These are phyloP conservation scores for Myocastor coypus DNA, from an alignment of 2,113 vertebrate genomes.

Conservation along the genomic window DNA sequence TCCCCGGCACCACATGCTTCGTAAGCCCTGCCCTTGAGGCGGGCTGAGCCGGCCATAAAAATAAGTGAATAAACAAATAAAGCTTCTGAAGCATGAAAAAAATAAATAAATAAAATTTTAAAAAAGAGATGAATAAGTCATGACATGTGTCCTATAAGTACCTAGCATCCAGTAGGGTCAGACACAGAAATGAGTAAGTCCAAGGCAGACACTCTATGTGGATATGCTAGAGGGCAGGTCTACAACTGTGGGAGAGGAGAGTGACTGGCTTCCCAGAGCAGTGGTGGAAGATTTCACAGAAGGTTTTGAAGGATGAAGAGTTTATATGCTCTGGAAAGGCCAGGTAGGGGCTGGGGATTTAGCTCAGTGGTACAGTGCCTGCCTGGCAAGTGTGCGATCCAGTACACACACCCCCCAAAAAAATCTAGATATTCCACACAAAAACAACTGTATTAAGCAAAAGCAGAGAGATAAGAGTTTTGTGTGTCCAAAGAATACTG, in stretches of 20 bases:
- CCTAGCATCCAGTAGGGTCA: neutral
- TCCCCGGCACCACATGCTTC: too few relatives aligned
- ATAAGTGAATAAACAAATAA: too few relatives aligned
- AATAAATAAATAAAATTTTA: too few relatives aligned
- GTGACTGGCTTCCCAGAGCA: neutral
- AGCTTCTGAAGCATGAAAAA: too few relatives aligned
- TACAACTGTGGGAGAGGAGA: neutral
- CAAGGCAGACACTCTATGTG: neutral
- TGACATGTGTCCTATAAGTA: neutral
- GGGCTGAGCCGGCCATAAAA: too few relatives aligned
- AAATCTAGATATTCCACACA: neutral
- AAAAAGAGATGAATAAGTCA: neutral
- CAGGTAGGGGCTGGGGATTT: neutral
- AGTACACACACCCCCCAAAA: too few relatives aligned
- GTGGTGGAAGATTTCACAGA: neutral
- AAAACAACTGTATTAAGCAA: conserved; percentile 5
- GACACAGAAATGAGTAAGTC: neutral
- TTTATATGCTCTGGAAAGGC: neutral
- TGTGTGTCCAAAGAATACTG: neutral
- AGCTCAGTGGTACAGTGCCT: neutral
- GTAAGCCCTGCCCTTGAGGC: too few relatives aligned
- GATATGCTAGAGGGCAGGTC: neutral
- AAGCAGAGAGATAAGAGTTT: neutral
- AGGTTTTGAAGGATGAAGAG: conserved; percentile 54
- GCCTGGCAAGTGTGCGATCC: neutral